Evolutionary conservation across 2,113 vertebrate genomes (phyloP).

Genomic region (Cheirogaleus medius): DNA sequence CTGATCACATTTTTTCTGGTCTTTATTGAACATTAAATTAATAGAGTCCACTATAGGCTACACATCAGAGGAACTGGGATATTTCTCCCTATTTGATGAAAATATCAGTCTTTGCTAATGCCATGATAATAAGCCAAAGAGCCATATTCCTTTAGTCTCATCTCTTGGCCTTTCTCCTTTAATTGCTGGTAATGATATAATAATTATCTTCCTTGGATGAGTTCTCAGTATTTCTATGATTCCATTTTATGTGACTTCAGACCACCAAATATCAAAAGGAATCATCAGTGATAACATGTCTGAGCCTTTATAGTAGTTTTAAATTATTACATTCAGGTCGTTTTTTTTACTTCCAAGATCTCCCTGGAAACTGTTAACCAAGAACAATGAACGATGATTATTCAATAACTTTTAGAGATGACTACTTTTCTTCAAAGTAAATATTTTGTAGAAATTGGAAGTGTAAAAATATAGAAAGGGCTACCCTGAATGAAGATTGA

Average conservation of each 20-base stretch:
- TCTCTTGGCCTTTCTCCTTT: not conserved
- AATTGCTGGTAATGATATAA: not conserved
- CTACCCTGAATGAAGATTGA: not conserved
- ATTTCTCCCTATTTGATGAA: not conserved
- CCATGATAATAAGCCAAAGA: not conserved
- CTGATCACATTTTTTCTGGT: not conserved
- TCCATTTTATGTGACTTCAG: not conserved
- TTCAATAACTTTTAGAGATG: not conserved
- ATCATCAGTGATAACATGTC: not conserved
- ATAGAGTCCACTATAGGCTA: not conserved
- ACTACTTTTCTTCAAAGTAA: not conserved
- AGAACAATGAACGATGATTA: not conserved
- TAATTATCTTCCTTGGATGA: not conserved
- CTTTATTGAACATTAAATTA: not conserved
- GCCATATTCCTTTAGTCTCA: not conserved
- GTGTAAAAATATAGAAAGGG: not conserved
- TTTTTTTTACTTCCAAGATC: not conserved
- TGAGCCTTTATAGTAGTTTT: not conserved
- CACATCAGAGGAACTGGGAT: not conserved
- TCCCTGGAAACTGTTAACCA: not conserved
- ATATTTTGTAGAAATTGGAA: not conserved
- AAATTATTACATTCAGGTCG: not conserved
- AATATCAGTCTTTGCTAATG: not conserved
- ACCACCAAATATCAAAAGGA: not conserved
- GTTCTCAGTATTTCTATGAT: not conserved